Evolutionary conservation across 2,797 vertebrate genomes (phyloP), one percentile per base, ranked within the genome.

Genomic region (Macrochelys suwanniensis): DNA sequence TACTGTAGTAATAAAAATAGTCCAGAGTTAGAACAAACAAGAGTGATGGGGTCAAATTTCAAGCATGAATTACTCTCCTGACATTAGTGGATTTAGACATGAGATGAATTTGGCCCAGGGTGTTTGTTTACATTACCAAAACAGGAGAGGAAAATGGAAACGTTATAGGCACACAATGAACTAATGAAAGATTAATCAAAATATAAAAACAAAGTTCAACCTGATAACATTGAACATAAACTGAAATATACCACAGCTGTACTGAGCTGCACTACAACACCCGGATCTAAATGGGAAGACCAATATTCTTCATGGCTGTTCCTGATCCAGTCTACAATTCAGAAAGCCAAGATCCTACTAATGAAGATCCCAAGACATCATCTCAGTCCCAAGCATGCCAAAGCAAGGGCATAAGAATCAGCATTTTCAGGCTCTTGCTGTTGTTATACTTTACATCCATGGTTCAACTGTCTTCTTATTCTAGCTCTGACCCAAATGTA

Each of bases 1-100:
- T 12, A 80, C 49, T 65, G 42, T 50, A 93, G 59, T 51, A 88
- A 92, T 47, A 94, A 91, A 95, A 88, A 28, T 84, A 85, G 84
- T 77, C 42, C n/a, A 56, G 85, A 83, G 9, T 88, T 90, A 81
- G 47, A 71, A 80, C 92, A 88, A 92, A 89, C 28, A 93, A 19
- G 87, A 90, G 1, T 9, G 33, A 21, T 50, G 3, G 15, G 49
- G 80, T 82, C 86, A 77, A 90, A 7, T 89, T 95, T 90, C 81
- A 33, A 17, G n/a, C 68, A 93, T 76, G 49, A 92, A 68, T 7
- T 91, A 90, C 87, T 57, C 3, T 83, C 45, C 54, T 83, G 61
- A 25, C 2, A 1, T 59, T 16, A n/a, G 61, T 81, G 53, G 71
- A 3, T 5, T 94, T 82, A 78, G 76, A 84, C 81, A 6, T 80